These are phyloP conservation scores for Drosophila tsacasi DNA, from an alignment of 1,140 invertebrate species.

Conservation along the genomic window DNA sequence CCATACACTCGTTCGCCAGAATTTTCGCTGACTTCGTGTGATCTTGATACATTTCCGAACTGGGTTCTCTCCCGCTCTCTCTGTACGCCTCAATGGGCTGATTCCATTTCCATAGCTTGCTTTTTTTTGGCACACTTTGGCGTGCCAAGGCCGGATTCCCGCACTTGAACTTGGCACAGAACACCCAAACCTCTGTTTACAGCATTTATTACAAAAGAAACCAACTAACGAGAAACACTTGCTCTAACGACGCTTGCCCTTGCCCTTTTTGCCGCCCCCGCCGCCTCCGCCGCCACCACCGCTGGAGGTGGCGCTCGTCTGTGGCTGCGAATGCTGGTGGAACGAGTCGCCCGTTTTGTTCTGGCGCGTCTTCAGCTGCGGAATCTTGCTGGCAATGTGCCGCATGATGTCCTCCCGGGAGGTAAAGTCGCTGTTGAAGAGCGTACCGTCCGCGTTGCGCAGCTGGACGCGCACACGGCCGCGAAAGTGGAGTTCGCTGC, in stretches of 20 bases:
- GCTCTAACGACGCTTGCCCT: slow-evolving; percentile 80
- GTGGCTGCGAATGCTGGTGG: slow-evolving; percentile 60
- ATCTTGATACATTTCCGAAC: slow-evolving; percentile 76
- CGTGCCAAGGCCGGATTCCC: slow-evolving; percentile 63
- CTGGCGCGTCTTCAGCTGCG: slow-evolving; percentile 94
- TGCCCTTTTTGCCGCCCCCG: slow-evolving; percentile 77
- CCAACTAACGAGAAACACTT: slow-evolving; percentile 54
- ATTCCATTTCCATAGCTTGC: slow-evolving; percentile 14
- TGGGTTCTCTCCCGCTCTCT: slow-evolving; percentile 40
- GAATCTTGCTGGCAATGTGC: slow-evolving; percentile 94
- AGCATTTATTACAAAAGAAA: slow-evolving; percentile 71
- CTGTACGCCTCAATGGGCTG: slow-evolving; percentile 34
- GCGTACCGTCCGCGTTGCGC: slow-evolving; percentile 95
- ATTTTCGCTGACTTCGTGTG: slow-evolving; percentile 73
- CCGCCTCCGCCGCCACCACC: slow-evolving; percentile 48
- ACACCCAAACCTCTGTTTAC: slow-evolving; percentile 31
- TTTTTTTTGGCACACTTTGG: slow-evolving; percentile 62
- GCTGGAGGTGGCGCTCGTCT: slow-evolving; percentile 46
- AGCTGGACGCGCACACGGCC: slow-evolving; percentile 96
- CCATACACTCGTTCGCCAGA: slow-evolving; percentile 55
- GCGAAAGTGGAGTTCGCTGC: slow-evolving; percentile 93
- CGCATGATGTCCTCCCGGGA: slow-evolving; percentile 92
- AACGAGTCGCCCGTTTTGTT: slow-evolving; percentile 63
- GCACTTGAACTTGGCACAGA: slow-evolving; percentile 67
- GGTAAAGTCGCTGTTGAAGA: slow-evolving; percentile 90